These are phyloP conservation scores for Sebastes elongatus DNA, from an alignment of 2,797 vertebrate species.

Conservation along the genomic window DNA sequence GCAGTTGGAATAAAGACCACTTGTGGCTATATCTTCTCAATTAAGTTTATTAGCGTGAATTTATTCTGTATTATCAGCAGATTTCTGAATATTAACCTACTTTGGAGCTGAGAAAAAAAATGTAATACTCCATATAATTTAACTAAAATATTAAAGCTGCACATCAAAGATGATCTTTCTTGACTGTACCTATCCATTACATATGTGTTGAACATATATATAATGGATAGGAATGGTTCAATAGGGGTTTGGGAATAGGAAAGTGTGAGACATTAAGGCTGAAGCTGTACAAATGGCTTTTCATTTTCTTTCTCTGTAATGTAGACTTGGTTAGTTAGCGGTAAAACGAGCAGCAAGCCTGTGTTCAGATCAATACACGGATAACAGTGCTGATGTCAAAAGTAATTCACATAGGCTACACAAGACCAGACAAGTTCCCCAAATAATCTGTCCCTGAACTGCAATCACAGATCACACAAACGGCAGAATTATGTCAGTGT, in stretches of 20 bases:
- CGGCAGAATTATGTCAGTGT: neutral
- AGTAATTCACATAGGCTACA: neutral
- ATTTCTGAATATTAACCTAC: conserved; percentile 30
- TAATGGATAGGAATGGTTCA: neutral
- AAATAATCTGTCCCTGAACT: neutral
- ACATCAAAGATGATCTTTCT: conserved; percentile 10
- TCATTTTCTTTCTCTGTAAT: neutral
- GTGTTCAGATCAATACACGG: conserved; percentile 9
- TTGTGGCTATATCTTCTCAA: conserved; percentile 13
- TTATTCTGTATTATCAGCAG: conserved; percentile 36
- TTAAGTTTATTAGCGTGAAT: conserved; percentile 15
- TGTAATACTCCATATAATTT: conserved; percentile 40
- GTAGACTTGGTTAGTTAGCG: neutral
- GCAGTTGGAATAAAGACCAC: conserved; percentile 5
- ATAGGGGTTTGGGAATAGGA: neutral
- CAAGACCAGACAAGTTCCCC: neutral
- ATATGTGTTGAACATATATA: neutral
- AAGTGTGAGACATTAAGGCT: neutral
- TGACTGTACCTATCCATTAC: neutral
- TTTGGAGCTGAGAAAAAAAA: conserved; percentile 14
- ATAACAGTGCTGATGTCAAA: conserved; percentile 1
- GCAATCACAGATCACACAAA: neutral
- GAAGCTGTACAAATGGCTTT: neutral
- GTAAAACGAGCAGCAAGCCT: neutral
- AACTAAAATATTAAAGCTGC: conserved; percentile 48